Evolutionary conservation across 2,797 vertebrate species (phyloP), one percentile per base, ranked within the genome.

Genomic region (Lepus oiostolus): DNA sequence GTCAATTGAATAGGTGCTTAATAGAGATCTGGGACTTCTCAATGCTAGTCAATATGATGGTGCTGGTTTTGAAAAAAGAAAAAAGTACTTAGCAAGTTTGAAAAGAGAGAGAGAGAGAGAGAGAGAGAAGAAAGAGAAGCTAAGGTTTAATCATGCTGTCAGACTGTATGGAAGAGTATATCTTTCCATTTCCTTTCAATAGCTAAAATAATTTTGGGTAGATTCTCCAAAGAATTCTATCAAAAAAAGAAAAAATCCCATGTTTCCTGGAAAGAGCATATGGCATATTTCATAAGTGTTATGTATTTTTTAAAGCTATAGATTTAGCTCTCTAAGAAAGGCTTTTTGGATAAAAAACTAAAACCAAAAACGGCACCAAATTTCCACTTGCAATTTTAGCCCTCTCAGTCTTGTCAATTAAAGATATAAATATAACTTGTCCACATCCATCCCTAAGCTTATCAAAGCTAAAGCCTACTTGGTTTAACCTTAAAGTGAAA

Each of bases 231-330:
- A 92, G 52, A 94, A 92, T 91, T 95, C 35, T 80, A 28, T 79
- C 83, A 89, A 93, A 94, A 81, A 67, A n/a, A 75, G 79, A 58
- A 62, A 47, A 75, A 35, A 54, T 17, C 12, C 28, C 85, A 85
- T 86, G 82, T 95, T 96, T 97, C 88, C 80, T 95, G 68, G 93
- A 95, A 96, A 94, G 79, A 72, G 85, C 95, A 97, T 97, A 85
- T 96, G 92, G 77, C 88, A 47, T 90, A 77, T 95, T 93, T 94
- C 71, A 21, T 75, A 85, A 81, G 60, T 92, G 88, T 84, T 77
- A 85, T 71, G 1, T 87, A 26, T 82, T 94, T 95, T 97, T 90
- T 92, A 38, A 85, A 95, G 35, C 19, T 95, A 62, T 74, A 84
- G 38, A 86, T n/a, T 87, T 94, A 81, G 7, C 32, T 58, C 17